These are phyloP conservation scores for Whitmania pigra DNA, from an alignment of 1,140 invertebrate genomes.

Conservation along the genomic window DNA sequence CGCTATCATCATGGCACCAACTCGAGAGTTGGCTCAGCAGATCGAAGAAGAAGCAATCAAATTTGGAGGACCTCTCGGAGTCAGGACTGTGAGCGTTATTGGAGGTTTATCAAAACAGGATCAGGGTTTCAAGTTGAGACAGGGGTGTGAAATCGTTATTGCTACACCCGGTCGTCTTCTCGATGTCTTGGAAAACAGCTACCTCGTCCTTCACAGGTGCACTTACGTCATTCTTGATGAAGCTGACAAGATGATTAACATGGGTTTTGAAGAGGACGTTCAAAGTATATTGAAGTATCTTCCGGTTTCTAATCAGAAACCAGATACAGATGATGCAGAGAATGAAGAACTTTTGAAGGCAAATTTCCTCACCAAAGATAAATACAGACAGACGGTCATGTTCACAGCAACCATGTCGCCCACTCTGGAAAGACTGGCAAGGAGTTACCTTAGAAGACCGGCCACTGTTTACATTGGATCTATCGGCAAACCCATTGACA, in stretches of 20 bases:
- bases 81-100: slow-evolving; percentile 92
- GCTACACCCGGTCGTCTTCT: slow-evolving; percentile 97
- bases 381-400: slow-evolving; percentile 98
- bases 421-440: slow-evolving; percentile 85
- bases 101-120: slow-evolving; percentile 94
- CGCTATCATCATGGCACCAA: slow-evolving; percentile 95
- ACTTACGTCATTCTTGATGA: slow-evolving; percentile 56
- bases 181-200: slow-evolving; percentile 95
- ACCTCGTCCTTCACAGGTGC: slow-evolving; percentile 88
- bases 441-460: slow-evolving; percentile 83
- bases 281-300: slow-evolving; percentile 96
- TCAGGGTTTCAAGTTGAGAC: slow-evolving; percentile 88
- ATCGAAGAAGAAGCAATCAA: slow-evolving; percentile 98
- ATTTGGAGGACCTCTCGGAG: slow-evolving; percentile 85
- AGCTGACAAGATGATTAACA: slow-evolving; percentile 97
- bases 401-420: slow-evolving; percentile 99
- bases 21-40: slow-evolving; percentile 95
- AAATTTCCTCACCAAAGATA: slow-evolving; percentile 83
- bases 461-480: slow-evolving; percentile 97
- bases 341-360: slow-evolving; percentile 76
- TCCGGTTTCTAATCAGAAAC: slow-evolving; percentile 96
- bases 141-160: slow-evolving; percentile 99
- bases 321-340: slow-evolving; percentile 94
- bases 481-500: slow-evolving; percentile 92
- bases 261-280: slow-evolving; percentile 97